Evolutionary conservation across 2,113 vertebrate genomes (phyloP).

Genomic region (Malurus alboscapulatus): DNA sequence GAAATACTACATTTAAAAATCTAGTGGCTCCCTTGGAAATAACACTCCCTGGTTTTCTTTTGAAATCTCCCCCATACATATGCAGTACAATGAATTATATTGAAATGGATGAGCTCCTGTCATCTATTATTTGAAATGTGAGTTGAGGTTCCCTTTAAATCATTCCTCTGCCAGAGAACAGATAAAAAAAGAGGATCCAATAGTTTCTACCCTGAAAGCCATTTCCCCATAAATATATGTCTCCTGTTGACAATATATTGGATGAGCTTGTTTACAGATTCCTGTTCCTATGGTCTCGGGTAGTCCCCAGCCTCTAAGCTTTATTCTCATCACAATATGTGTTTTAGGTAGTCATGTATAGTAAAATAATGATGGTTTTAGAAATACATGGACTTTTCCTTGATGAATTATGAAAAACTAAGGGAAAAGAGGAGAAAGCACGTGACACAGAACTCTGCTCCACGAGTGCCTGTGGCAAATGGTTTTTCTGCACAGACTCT

Average conservation of each 20-base stretch:
- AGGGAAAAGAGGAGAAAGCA: background rate
- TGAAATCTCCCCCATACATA: slow-evolving; percentile 35
- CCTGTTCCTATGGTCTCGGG: background rate
- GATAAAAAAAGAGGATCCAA: slow-evolving; percentile 9
- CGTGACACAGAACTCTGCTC: background rate
- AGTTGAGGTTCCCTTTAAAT: slow-evolving; percentile 44
- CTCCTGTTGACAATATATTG: slow-evolving; percentile 36
- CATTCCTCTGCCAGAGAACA: slow-evolving; percentile 15
- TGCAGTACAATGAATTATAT: slow-evolving; percentile 20
- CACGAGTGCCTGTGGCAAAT: background rate
- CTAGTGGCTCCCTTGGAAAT: background rate
- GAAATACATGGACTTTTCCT: background rate
- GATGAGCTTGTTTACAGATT: slow-evolving; percentile 29
- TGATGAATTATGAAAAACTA: background rate
- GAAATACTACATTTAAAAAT: slow-evolving; percentile 21
- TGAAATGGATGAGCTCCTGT: slow-evolving; percentile 52
- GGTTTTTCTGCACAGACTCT: background rate
- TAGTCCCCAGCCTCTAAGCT: background rate
- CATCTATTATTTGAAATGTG: slow-evolving; percentile 58
- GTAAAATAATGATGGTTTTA: background rate
- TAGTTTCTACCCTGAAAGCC: slow-evolving; percentile 18
- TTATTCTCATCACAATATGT: background rate
- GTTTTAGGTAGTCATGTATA: background rate
- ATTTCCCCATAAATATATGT: slow-evolving; percentile 46
- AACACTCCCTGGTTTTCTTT: slow-evolving; percentile 3